Base-by-base conservation (phyloP, 2,888 invertebrate species). In the Nomada lathburiana region DNA sequence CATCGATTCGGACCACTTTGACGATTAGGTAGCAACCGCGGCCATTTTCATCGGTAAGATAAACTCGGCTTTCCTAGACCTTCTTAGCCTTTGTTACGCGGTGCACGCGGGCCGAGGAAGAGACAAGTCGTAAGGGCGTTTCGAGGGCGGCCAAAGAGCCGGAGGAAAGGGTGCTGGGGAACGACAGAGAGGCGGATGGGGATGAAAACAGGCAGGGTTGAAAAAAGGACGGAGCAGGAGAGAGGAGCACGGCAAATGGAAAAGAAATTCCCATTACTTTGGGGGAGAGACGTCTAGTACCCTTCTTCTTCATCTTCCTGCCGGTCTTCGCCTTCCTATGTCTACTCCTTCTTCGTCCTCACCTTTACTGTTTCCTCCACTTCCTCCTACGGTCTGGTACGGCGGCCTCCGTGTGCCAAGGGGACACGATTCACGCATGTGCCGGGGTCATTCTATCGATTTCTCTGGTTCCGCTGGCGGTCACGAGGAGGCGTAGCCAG, bases 241-340 rank as follows among this genome's bases (percentile, higher is more conserved):
- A 73, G 82, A 82, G 44, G 18, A 44, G 26, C 20, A 23, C 76
- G 86, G 85, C 87, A 88, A 91, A 90, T 88, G 89, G 89, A 88
- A 91, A 91, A 92, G 91, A 92, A 91, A 91, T 92, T 91, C 89
- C 87, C 90, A 90, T 92, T 90, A 91, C 90, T 91, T 91, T 87
- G 86, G 86, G 81, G 86, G 86, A 83, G 84, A 85, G 85, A 85
- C 86, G 92, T 89, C 88, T 88, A 87, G 88, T 89, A 88, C 89
- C 86, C 86, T 88, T 82, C 82, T 86, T 85, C 82, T 86, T 90
- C 82, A 59, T 85, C 81, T 84, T 86, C 77, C 70, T 80, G 68
- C 81, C 76, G 55, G 55, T 73, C 64, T 71, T 69, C 71, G 53
- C 69, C 81, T 55, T 70, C 72, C 68, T 20, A 11, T 53, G 52